Conservation (phyloP, 2,888 invertebrate species). For the Agrilus mali region DNA sequence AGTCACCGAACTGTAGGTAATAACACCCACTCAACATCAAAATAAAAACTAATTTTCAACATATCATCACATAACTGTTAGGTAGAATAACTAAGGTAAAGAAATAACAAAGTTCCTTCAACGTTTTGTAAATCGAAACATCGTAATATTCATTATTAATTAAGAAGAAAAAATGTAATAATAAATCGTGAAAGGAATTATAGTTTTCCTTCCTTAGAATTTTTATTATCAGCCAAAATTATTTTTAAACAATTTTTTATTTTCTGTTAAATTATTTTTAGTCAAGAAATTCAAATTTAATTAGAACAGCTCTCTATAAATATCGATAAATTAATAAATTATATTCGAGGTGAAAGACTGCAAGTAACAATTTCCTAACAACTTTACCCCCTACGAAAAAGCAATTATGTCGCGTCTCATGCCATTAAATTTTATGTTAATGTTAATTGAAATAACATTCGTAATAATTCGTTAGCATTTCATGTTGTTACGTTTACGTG, state of each 20-base stretch:
- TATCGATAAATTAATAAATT: too few relatives aligned
- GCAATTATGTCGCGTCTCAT: too few relatives aligned
- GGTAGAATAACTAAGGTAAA: not conserved
- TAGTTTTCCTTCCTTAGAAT: too few relatives aligned
- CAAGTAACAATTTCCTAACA: too few relatives aligned
- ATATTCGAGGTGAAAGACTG: constrained; percentile 7
- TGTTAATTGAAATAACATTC: too few relatives aligned
- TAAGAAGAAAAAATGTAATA: not conserved
- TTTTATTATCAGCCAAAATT: too few relatives aligned
- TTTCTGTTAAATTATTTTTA: not conserved
- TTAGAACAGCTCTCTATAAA: constrained; percentile 3
- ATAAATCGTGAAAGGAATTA: not conserved
- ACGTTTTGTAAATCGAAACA: not conserved
- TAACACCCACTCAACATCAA: constrained; percentile 10
- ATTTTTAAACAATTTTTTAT: not conserved
- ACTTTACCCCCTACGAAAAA: too few relatives aligned
- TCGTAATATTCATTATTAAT: not conserved
- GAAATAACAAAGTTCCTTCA: not conserved
- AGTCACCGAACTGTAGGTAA: constrained; percentile 45
- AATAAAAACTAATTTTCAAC: not conserved
- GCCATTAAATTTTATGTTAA: too few relatives aligned
- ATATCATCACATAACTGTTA: not conserved
- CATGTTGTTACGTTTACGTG: too few relatives aligned
- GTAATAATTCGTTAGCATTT: too few relatives aligned
- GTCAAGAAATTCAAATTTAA: too few relatives aligned